phyloP scores from a whole-genome alignment of 2,113 vertebrate genomes.

The Scophthalmus maximus region DNA sequence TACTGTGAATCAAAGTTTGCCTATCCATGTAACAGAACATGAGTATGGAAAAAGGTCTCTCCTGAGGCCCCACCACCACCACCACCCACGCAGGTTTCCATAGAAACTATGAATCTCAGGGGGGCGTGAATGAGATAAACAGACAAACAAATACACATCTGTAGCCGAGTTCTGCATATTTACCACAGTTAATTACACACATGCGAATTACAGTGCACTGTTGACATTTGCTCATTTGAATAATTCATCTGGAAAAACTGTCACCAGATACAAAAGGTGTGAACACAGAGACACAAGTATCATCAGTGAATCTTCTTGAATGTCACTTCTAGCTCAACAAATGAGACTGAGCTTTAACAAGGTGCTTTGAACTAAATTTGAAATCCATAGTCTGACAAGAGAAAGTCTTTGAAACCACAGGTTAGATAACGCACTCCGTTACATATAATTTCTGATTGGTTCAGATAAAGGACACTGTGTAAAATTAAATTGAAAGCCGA shows the following conservation, averaged over 20 bases:
- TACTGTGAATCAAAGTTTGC: slow-evolving; percentile 8
- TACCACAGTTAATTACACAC: slow-evolving; percentile 40
- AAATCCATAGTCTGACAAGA: slow-evolving; percentile 8
- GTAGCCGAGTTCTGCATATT: slow-evolving; percentile 56
- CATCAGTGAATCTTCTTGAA: not conserved
- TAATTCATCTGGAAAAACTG: not conserved
- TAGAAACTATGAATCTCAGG: slow-evolving; percentile 59
- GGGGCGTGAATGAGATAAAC: slow-evolving; percentile 39
- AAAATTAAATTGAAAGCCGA: not conserved
- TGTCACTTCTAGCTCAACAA: slow-evolving; percentile 26
- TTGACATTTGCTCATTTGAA: slow-evolving; percentile 29
- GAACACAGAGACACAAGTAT: not conserved
- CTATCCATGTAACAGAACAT: slow-evolving; percentile 24
- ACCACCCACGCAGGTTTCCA: slow-evolving; percentile 67
- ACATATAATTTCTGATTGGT: slow-evolving; percentile 2
- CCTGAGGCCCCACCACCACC: slow-evolving; percentile 34
- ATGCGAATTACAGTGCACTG: slow-evolving; percentile 9
- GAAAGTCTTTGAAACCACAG: slow-evolving; percentile 15
- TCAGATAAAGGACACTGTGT: not conserved
- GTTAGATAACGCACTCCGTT: slow-evolving; percentile 5
- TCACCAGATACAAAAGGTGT: not conserved
- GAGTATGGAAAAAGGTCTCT: slow-evolving; percentile 48
- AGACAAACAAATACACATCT: slow-evolving; percentile 49
- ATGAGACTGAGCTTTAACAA: not conserved
- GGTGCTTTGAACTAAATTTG: slow-evolving; percentile 38